Evolutionary conservation across 2,797 vertebrate genomes (phyloP), one percentile per base, ranked within the genome.

Genomic region (Remorina albescens): DNA sequence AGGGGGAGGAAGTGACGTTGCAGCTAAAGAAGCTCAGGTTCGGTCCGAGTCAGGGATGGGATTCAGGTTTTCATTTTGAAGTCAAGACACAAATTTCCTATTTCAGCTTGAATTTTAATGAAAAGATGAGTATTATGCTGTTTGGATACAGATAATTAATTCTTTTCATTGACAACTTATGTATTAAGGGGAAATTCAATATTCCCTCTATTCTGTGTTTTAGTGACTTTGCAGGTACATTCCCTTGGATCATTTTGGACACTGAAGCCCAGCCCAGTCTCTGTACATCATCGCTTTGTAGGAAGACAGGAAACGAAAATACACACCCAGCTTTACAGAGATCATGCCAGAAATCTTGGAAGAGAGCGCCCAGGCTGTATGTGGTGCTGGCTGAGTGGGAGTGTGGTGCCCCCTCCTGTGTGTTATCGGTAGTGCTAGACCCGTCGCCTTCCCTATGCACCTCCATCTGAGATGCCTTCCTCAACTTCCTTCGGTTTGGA

Each of bases 241-340:
- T 5, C 46, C 21, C 12, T 9, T 16, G 2, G 16, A 51, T 54
- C 1, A 1, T 32, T 25, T 25, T 21, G 12, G 13, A 55, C 44
- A 64, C 78, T 74, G 73, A 82, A 86, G 12, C 79, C 53, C 78
- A 75, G 75, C 67, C 64, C 16, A 1, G 25, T 37, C 71, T 71
- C 44, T 30, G 53, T 80, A 77, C 60, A 93, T 5, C 55, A 67
- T 79, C 57, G 85, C 2, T 34, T 63, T 74, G 59, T 63, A 80
- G 54, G 65, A 85, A 81, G 80, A 78, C 63, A 88, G 76, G 80
- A 92, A 91, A 87, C 54, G 50, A 93, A 94, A 95, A 97, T 97
- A 99, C 98, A 96, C 96, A 99, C 98, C 98, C 96, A 93, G 97
- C 96, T 96, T 97, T 96, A 96, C 96, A 98, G 96, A 97, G 95